Conservation (phyloP, 2,113 vertebrate species). For the Jaculus jaculus region DNA sequence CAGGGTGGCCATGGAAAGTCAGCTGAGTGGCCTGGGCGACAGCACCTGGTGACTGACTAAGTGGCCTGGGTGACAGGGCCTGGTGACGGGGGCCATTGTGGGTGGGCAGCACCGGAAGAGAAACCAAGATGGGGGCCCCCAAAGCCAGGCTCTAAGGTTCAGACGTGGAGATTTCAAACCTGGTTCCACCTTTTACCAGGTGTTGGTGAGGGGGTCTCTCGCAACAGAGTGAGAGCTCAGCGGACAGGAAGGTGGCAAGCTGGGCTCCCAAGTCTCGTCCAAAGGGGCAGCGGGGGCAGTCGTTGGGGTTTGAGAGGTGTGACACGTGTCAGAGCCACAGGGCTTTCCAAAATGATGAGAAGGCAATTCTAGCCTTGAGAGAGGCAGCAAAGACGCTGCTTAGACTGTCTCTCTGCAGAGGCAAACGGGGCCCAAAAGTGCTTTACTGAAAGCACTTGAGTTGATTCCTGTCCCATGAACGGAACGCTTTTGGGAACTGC, state of each 20-base stretch:
- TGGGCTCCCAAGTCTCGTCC: not conserved
- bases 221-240: not conserved
- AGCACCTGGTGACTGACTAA: too few relatives aligned
- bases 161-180: not conserved
- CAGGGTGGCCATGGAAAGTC: not conserved
- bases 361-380: not conserved
- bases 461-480: conserved; percentile 10
- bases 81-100: too few relatives aligned
- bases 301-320: not conserved
- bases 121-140: not conserved
- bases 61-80: too few relatives aligned
- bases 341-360: not conserved
- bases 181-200: not conserved
- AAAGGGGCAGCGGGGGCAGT: not conserved
- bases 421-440: not conserved
- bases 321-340: not conserved
- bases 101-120: not conserved
- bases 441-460: not conserved
- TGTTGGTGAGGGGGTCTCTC: not conserved
- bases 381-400: not conserved
- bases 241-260: not conserved
- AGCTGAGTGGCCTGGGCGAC: too few relatives aligned
- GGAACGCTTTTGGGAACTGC: not conserved
- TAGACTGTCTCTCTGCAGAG: not conserved
- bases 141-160: not conserved